Conservation (phyloP, 2,888 invertebrate genomes). For the Helicoverpa assulta region DNA sequence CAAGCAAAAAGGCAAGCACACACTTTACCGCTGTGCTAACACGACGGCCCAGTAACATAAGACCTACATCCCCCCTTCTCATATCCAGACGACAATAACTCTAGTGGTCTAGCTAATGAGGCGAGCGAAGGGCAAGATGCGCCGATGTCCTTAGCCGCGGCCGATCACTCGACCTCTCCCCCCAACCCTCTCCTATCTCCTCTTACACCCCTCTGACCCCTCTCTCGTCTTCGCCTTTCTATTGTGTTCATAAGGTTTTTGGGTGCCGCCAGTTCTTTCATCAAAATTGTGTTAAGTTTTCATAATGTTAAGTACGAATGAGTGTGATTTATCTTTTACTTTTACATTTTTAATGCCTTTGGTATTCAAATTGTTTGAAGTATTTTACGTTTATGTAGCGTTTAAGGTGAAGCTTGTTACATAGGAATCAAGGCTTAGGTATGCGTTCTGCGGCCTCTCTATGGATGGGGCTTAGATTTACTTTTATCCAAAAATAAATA, state of each 20-base stretch:
- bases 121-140: conserved; percentile 76
- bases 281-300: conserved; percentile 61
- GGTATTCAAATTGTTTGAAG: background rate
- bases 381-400: no score
- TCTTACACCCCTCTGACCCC: conserved; percentile 17
- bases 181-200: conserved; percentile 36
- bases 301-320: conserved; percentile 40
- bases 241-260: conserved; percentile 64
- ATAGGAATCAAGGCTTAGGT: no score
- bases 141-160: conserved; percentile 77
- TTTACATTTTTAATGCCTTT: conserved; percentile 6
- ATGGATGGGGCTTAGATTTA: no score
- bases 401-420: no score
- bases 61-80: conserved; percentile 53
- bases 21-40: conserved; percentile 40
- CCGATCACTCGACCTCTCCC: conserved; percentile 78
- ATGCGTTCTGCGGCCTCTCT: no score
- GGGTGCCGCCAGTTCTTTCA: conserved; percentile 65
- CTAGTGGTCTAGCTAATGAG: conserved; percentile 77
- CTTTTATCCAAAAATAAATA: no score
- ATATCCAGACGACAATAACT: conserved; percentile 70
- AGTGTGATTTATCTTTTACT: conserved; percentile 28
- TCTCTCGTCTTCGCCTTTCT: conserved; percentile 54
- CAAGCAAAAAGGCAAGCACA: conserved; percentile 38
- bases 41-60: conserved; percentile 50